Evolutionary conservation across 2,797 vertebrate species (phyloP).

Genomic region (Steatocranus sp.): DNA sequence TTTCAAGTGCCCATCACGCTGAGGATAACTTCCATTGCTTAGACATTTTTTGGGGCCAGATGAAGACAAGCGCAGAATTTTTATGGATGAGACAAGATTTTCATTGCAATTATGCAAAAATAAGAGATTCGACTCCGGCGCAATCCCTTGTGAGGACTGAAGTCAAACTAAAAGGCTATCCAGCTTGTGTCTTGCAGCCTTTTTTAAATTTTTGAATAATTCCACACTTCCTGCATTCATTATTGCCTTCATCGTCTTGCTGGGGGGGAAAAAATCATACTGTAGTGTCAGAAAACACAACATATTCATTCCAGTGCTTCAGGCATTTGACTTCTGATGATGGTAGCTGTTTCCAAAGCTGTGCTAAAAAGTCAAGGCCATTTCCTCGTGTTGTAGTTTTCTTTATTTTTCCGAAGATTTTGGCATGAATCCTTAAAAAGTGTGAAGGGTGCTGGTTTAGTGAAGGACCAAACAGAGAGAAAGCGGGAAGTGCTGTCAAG

Average conservation of each 20-base stretch:
- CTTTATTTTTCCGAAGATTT: constrained; percentile 15
- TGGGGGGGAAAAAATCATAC: background rate
- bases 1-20: background rate
- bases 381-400: background rate
- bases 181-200: constrained; percentile 17
- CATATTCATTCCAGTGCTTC: constrained; percentile 22
- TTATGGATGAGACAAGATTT: background rate
- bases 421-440: constrained; percentile 23
- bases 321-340: constrained; percentile 3
- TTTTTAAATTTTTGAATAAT: constrained; percentile 32
- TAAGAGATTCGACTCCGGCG: background rate
- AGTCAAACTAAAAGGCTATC: constrained; percentile 24
- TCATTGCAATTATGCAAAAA: constrained; percentile 1
- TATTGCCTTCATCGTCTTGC: background rate
- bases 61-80: background rate
- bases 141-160: constrained; percentile 8
- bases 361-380: background rate
- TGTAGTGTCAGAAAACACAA: constrained; percentile 3
- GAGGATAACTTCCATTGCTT: background rate
- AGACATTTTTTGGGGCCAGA: background rate
- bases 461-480: constrained; percentile 25
- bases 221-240: constrained; percentile 46
- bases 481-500: background rate
- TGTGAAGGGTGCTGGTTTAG: constrained; percentile 30
- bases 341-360: constrained; percentile 1